Base-by-base conservation (phyloP, 1,140 invertebrate genomes). In the Pygmarrhopalites habei region DNA sequence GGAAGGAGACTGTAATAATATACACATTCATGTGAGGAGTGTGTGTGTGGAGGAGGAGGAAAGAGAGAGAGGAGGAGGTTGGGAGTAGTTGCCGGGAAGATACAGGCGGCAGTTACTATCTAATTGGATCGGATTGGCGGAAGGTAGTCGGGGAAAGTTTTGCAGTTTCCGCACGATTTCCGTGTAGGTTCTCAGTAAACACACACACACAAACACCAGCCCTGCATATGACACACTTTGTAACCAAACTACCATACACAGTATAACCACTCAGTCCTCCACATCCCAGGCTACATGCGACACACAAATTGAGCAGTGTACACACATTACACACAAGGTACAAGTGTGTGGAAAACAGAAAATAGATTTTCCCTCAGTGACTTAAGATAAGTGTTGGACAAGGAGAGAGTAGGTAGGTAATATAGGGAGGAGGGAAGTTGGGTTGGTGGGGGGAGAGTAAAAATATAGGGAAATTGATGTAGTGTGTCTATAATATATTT, bases 91-190 rank as follows among this genome's bases (percentile, higher is more conserved):
- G n/a, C n/a, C n/a, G n/a, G n/a, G n/a, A 28, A 56, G 35, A 43
- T 25, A 3, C 56, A 58, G 55, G 61, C 61, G 62, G 56, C 58
- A 60, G 39, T 41, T 30, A 57, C 66, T 64, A 67, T 67, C 66
- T 67, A 67, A 67, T 67, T 67, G 62, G 66, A 68, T 68, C 66
- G 62, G 57, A 67, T 64, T 51, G 66, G 60, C 67, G 67, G 64
- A 69, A 66, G 64, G 67, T 65, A 69, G 64, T 63, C 62, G 64
- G 61, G 62, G 15, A 66, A 69, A 66, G 63, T 66, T 65, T 69
- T 69, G 67, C 49, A 69, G 67, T 69, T 66, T 66, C 64, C 67
- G 64, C 61, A 65, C 64, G 64, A 66, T 69, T 69, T 69, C 67
- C 67, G 65, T 60, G 41, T 32, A 58, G 47, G 52, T 35, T 56